Conservation (phyloP, 2,797 vertebrate genomes). For the Schizopygopsis malacanthus region DNA sequence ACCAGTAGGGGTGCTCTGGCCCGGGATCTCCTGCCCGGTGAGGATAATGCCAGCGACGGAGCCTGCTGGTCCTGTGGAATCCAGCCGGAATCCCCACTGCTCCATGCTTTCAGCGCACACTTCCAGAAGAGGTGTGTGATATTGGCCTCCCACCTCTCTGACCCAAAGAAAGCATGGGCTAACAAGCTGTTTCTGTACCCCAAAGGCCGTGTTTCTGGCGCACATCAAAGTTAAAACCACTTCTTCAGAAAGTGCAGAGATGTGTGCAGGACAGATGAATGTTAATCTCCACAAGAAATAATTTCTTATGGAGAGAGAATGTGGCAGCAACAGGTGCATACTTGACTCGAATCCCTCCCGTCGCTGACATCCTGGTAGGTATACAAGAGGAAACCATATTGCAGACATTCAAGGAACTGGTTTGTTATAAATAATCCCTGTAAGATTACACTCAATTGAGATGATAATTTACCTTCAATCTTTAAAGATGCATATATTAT, state of each 20-base stretch:
- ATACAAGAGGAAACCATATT: constrained; percentile 12
- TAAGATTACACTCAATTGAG: background rate
- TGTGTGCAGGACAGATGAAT: constrained; percentile 58
- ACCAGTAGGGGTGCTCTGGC: constrained; percentile 68
- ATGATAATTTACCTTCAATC: background rate
- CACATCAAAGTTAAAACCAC: constrained; percentile 62
- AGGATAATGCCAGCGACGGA: constrained; percentile 64
- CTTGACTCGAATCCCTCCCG: constrained; percentile 35
- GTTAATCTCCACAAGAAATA: constrained; percentile 57
- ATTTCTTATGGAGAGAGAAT: constrained; percentile 37
- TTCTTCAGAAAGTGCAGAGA: constrained; percentile 47
- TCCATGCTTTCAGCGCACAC: constrained; percentile 60
- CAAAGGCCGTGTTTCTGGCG: constrained; percentile 58
- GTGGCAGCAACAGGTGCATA: constrained; percentile 50
- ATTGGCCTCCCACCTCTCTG: constrained; percentile 60
- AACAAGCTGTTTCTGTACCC: constrained; percentile 58
- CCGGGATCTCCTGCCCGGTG: constrained; percentile 66
- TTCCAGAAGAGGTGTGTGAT: constrained; percentile 64
- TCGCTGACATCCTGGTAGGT: background rate
- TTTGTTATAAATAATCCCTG: background rate
- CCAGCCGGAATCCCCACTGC: constrained; percentile 55
- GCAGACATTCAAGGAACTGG: background rate
- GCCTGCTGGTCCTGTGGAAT: constrained; percentile 67
- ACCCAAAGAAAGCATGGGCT: constrained; percentile 50
- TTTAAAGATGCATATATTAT: background rate